phyloP scores from a whole-genome alignment of 2,888 invertebrate species.

The Meteorus colon region DNA sequence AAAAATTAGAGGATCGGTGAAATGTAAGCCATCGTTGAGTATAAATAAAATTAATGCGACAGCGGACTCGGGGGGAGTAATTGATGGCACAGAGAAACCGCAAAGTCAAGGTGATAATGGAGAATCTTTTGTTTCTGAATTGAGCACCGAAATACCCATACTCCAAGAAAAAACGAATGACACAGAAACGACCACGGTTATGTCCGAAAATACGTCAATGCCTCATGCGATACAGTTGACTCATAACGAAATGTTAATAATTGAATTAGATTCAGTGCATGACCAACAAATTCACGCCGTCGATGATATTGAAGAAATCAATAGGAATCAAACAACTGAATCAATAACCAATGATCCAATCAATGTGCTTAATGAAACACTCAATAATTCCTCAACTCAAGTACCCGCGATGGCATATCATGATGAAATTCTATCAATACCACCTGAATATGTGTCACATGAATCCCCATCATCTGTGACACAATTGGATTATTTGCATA shows the following conservation, averaged over 20 bases:
- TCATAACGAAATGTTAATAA: background rate
- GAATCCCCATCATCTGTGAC: background rate
- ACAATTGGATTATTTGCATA: background rate
- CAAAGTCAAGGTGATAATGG: background rate
- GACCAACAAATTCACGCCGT: background rate
- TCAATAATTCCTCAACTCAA: background rate
- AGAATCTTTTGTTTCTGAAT: background rate
- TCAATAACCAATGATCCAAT: background rate
- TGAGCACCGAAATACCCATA: background rate
- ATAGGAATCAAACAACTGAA: conserved; percentile 13
- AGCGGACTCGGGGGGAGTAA: too few species aligned
- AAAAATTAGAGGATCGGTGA: background rate
- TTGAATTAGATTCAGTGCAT: background rate
- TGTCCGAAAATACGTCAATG: background rate
- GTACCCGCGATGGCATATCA: background rate
- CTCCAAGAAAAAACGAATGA: background rate
- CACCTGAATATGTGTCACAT: background rate
- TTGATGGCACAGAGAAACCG: background rate
- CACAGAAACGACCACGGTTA: background rate
- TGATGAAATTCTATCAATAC: background rate
- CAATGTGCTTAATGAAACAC: background rate
- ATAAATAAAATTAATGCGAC: background rate
- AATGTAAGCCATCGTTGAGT: background rate
- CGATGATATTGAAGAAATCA: background rate
- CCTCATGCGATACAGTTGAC: background rate